Percentiles rank a stretch among this genome's conserved stretches.
These are phyloP conservation scores for Diabrotica balteata DNA, from an alignment of 2,888 invertebrate species.

Conservation along the genomic window DNA sequence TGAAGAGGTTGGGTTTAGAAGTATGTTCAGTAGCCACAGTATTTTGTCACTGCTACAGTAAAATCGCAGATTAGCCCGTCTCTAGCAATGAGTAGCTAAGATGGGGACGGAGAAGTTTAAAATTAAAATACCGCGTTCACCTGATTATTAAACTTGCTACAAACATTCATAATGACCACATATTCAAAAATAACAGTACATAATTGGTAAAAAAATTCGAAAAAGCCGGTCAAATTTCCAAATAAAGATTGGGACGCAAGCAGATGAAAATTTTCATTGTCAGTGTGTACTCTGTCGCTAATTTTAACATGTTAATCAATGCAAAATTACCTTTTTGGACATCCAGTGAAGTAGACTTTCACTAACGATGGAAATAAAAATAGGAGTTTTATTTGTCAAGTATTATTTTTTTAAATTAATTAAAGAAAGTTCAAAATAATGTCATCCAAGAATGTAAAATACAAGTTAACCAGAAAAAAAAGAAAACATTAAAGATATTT, in stretches of 20 bases:
- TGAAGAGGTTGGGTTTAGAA: no score
- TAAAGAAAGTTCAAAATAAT: no score
- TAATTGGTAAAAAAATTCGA: constrained; percentile 38
- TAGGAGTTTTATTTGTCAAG: no score
- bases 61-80: no score
- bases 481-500: no score
- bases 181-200: constrained; percentile 40
- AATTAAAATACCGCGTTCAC: constrained; percentile 29
- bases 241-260: constrained; percentile 24
- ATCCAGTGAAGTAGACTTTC: neutral
- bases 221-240: constrained; percentile 34
- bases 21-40: no score
- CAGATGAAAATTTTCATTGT: constrained; percentile 25
- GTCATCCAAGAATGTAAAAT: no score
- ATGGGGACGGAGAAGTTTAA: constrained; percentile 10
- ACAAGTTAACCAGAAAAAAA: no score
- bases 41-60: no score
- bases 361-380: no score
- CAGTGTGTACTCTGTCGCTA: constrained; percentile 6
- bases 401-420: no score
- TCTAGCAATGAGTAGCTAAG: no score
- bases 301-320: neutral
- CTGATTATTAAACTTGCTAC: constrained; percentile 31
- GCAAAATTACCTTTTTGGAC: neutral
- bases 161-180: constrained; percentile 34